Evolutionary conservation across 2,797 vertebrate genomes (phyloP).

Genomic region (Molossus alvarezi): DNA sequence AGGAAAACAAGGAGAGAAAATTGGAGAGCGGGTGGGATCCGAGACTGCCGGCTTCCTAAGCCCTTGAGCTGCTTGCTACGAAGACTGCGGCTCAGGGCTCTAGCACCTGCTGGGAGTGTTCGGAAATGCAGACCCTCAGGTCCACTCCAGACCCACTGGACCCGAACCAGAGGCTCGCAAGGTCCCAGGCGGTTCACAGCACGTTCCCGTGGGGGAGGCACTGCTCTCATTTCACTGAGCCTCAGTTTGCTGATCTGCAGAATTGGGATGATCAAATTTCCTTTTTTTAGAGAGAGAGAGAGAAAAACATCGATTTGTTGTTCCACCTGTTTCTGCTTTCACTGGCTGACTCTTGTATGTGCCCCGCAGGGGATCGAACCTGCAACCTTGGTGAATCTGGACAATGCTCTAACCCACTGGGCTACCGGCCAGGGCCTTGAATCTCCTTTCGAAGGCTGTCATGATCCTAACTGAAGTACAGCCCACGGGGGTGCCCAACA

Average conservation of each 20-base stretch:
- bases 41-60: background rate
- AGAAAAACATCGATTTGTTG: background rate
- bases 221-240: background rate
- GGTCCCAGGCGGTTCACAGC: background rate
- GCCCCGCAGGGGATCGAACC: background rate
- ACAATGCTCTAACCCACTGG: background rate
- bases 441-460: background rate
- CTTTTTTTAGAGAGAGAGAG: background rate
- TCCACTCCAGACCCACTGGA: background rate
- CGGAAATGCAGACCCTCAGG: background rate
- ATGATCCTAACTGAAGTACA: background rate
- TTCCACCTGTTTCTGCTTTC: background rate
- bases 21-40: background rate
- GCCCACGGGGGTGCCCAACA: background rate
- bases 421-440: background rate
- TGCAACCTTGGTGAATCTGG: background rate
- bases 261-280: background rate
- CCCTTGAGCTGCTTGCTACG: background rate
- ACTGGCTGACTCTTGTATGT: background rate
- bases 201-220: background rate
- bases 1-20: background rate
- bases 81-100: no score
- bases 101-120: no score
- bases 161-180: background rate
- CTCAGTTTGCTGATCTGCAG: background rate